These are phyloP conservation scores for Pyrochroa serraticornis DNA, from an alignment of 2,888 invertebrate genomes.

Conservation along the genomic window DNA sequence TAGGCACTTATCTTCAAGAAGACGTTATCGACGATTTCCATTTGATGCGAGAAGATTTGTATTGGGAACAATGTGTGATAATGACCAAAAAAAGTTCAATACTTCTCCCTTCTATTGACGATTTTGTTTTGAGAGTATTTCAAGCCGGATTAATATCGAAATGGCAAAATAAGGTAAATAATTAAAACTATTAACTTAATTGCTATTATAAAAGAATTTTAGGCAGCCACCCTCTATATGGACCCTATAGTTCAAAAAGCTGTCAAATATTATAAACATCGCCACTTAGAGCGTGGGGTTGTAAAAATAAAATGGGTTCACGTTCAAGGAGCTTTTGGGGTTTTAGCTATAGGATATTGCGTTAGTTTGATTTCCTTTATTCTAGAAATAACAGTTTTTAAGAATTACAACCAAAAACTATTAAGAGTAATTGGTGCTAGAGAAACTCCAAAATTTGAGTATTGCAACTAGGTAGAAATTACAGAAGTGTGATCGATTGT, in stretches of 20 bases:
- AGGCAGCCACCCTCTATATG: constrained; percentile 19
- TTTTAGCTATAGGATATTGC: constrained; percentile 1
- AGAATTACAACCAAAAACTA: no score
- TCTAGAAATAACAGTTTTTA: no score
- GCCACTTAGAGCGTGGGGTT: constrained; percentile 16
- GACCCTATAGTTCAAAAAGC: constrained; percentile 18
- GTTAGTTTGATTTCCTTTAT: no score
- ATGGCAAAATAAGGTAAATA: constrained; percentile 23
- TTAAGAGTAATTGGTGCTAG: no score
- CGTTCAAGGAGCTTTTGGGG: constrained; percentile 19
- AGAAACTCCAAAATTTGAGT: no score
- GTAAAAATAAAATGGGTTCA: constrained; percentile 21
- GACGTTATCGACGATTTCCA: constrained; percentile 15
- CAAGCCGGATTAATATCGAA: constrained; percentile 16
- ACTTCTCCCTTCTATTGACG: constrained; percentile 14
- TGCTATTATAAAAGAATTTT: neutral
- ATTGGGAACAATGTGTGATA: constrained; percentile 18
- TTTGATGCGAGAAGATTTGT: constrained; percentile 23
- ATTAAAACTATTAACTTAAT: neutral
- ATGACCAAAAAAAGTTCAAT: constrained; percentile 20
- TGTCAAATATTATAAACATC: constrained; percentile 9
- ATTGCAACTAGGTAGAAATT: no score
- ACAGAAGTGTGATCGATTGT: no score
- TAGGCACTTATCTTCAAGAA: constrained; percentile 15
- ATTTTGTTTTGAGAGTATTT: constrained; percentile 15